These are phyloP conservation scores for Pteruthius melanotis DNA, from an alignment of 2,113 vertebrate genomes.

Conservation along the genomic window DNA sequence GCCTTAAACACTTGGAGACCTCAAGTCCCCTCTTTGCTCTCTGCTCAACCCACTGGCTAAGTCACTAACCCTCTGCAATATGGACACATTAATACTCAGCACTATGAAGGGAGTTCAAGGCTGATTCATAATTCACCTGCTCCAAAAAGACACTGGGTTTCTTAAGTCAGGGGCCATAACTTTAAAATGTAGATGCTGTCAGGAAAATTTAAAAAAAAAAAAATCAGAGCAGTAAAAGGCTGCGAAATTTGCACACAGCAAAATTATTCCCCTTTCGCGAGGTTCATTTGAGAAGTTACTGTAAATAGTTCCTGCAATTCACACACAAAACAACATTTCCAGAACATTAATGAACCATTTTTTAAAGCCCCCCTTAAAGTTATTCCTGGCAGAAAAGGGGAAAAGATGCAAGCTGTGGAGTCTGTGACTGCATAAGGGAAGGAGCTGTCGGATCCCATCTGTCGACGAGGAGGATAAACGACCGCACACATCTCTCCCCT, in stretches of 20 bases:
- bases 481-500: not conserved
- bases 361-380: not conserved
- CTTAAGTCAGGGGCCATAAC: not conserved
- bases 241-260: not conserved
- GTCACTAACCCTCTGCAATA: conserved; percentile 44
- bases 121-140: conserved; percentile 58
- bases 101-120: conserved; percentile 54
- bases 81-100: conserved; percentile 47
- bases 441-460: conserved; percentile 60
- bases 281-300: conserved; percentile 30
- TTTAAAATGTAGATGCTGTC: conserved; percentile 50
- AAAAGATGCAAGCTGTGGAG: conserved; percentile 59
- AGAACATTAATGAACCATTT: conserved; percentile 55
- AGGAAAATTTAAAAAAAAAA: not conserved
- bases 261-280: not conserved
- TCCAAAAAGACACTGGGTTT: conserved; percentile 49
- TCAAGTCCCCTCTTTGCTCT: conserved; percentile 25
- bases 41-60: conserved; percentile 45
- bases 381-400: conserved; percentile 60
- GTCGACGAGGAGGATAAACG: conserved; percentile 37
- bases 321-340: conserved; percentile 48
- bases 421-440: conserved; percentile 53
- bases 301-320: conserved; percentile 45
- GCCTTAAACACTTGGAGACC: conserved; percentile 53
- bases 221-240: conserved; percentile 6